Evolutionary conservation across 2,113 vertebrate genomes (phyloP).

Genomic region (Anarhynchus alexandrinus): DNA sequence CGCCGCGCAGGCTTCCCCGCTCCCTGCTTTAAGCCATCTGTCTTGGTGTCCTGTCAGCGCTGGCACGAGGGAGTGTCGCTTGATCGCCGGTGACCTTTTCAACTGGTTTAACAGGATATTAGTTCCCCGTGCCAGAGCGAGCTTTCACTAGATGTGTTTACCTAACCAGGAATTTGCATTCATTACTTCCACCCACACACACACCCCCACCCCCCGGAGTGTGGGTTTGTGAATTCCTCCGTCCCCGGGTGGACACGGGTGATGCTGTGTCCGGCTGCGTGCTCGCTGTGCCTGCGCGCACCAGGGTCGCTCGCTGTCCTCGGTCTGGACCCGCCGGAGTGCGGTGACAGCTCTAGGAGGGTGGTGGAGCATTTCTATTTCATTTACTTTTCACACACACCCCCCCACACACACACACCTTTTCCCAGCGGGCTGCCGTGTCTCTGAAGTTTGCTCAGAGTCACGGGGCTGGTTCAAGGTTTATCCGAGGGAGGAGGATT

Average conservation of each 20-base stretch:
- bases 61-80: not conserved
- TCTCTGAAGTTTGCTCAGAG: not conserved
- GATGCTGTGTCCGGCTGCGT: not conserved
- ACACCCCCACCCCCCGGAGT: not conserved
- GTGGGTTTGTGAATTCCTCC: not conserved
- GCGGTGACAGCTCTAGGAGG: not conserved
- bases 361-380: not conserved
- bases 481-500: not conserved
- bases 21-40: not conserved
- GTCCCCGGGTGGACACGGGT: not conserved
- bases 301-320: rapidly evolving
- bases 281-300: rapidly evolving
- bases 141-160: slow-evolving; percentile 43
- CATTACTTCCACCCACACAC: not conserved
- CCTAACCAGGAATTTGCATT: slow-evolving; percentile 20
- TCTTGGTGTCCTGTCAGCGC: not conserved
- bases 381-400: not conserved
- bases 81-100: slow-evolving; percentile 42
- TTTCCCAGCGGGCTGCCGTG: not conserved
- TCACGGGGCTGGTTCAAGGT: not conserved
- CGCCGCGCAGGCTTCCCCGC: not conserved
- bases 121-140: not conserved
- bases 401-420: not conserved
- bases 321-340: rapidly evolving
- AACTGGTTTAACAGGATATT: slow-evolving; percentile 47